These are phyloP conservation scores for Phenacoccus solenopsis DNA, from an alignment of 1,140 invertebrate species.

Conservation along the genomic window DNA sequence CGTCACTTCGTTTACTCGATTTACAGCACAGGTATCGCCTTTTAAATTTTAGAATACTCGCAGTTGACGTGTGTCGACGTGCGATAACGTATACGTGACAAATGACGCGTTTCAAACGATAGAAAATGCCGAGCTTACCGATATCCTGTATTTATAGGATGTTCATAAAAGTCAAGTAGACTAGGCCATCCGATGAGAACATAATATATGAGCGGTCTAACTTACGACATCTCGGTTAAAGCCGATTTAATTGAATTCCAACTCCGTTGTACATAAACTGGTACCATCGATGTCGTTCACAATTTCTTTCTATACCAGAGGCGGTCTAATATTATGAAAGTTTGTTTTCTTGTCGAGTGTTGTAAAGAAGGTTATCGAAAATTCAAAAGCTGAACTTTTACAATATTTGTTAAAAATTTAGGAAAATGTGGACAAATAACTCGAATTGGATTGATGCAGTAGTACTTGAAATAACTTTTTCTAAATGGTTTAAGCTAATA, in stretches of 20 bases:
- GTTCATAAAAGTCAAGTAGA: background rate
- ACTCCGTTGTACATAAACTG: no score
- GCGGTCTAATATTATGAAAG: no score
- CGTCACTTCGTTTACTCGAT: background rate
- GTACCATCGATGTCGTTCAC: no score
- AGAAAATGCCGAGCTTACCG: background rate
- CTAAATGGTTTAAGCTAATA: no score
- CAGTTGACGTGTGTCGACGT: background rate
- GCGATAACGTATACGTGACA: slow-evolving; percentile 1
- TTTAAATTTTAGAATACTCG: background rate
- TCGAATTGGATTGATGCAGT: no score
- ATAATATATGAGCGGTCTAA: background rate
- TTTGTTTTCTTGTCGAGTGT: no score
- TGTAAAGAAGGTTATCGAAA: no score
- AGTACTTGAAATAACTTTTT: no score
- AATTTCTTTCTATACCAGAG: no score
- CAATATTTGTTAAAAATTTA: no score
- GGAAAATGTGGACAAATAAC: no score
- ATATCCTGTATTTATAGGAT: background rate
- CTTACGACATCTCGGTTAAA: background rate
- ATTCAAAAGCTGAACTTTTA: no score
- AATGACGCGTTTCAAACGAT: background rate
- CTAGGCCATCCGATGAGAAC: background rate
- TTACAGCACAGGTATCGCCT: background rate
- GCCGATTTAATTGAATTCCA: background rate